Evolutionary conservation across 2,888 invertebrate species (phyloP), one percentile per base, ranked within the genome.

Genomic region (Rotaria sp.): DNA sequence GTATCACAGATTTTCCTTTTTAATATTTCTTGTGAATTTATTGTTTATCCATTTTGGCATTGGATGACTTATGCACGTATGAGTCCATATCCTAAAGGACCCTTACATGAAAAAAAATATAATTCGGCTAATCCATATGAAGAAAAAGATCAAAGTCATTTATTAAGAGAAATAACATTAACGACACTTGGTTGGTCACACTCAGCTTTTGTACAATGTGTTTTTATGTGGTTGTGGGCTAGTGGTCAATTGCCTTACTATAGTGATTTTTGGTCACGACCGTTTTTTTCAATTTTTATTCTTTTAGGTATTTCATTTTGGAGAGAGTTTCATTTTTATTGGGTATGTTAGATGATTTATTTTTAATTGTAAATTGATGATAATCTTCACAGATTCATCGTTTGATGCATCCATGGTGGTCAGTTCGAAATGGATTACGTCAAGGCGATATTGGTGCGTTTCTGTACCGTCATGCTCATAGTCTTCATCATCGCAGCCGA

Each of bases 351-450:
- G 26, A 50, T 52, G 3, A 1, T 52, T 52, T 7, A 11, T 24
- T 21, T 24, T 52, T 1, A 5, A 3, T 15, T 50, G 15, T 50
- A 15, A 50, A 50, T 50, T 3, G 2, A 52, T 52, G 50, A 3
- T 52, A 3, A 52, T 52, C 11, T 52, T 15, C 38, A n/a, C n/a
- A 67, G 67, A 21, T 67, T 67, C 67, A 67, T 35, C 67, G 67
- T 35, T 67, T 67, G 18, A 67, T 67, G 67, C 67, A 67, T 67
- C 67, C 67, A 67, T 67, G 67, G 67, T 35, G 67, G 67, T 67
- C 67, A 8, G 67, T 67, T 67, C 15, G 18, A 18, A 67, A 67
- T 67, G 67, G 67, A 8, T 35, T 67, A 67, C 21, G 8, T 21
- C 67, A 67, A 67, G 67, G 67, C 21, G 67, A 67, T 67, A 35